phyloP scores from a whole-genome alignment of 1,140 invertebrate genomes.

The Scaptomyza graminum region DNA sequence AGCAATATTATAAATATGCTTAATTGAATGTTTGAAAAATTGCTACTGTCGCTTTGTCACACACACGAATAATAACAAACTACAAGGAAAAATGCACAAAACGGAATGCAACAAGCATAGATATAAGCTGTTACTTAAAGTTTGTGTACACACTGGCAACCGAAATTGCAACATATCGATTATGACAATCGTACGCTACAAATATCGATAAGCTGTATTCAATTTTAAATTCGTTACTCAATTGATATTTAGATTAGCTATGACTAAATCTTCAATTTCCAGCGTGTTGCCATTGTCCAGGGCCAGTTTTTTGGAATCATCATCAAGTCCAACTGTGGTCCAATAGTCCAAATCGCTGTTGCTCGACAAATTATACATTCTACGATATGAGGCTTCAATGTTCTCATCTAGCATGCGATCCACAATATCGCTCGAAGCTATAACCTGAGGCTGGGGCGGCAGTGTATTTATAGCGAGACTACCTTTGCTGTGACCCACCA shows the following conservation, averaged over 20 bases:
- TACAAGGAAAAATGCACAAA: conserved; percentile 40
- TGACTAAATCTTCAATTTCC: conserved; percentile 47
- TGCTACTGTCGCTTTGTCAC: conserved; percentile 20
- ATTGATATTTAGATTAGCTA: conserved; percentile 35
- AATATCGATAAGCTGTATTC: conserved; percentile 9
- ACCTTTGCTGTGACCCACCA: conserved; percentile 14
- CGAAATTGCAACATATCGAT: neutral
- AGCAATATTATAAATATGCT: conserved; percentile 21
- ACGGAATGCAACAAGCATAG: conserved; percentile 53
- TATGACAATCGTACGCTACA: neutral
- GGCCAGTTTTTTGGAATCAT: conserved; percentile 72
- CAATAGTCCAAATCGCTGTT: conserved; percentile 46
- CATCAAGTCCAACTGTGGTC: conserved; percentile 58
- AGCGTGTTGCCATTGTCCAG: conserved; percentile 51
- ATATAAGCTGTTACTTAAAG: conserved; percentile 8
- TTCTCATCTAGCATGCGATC: conserved; percentile 78
- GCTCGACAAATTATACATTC: conserved; percentile 65
- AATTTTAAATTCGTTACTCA: conserved; percentile 7
- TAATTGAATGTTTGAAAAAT: conserved; percentile 23
- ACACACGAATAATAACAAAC: conserved; percentile 55
- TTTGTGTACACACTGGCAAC: conserved; percentile 38
- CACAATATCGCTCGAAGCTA: conserved; percentile 55
- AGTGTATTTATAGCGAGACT: neutral
- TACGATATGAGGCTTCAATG: conserved; percentile 70
- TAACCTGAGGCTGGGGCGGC: conserved; percentile 14